These are phyloP conservation scores for Cheirogaleus major DNA, from an alignment of 2,797 vertebrate species.

Conservation along the genomic window DNA sequence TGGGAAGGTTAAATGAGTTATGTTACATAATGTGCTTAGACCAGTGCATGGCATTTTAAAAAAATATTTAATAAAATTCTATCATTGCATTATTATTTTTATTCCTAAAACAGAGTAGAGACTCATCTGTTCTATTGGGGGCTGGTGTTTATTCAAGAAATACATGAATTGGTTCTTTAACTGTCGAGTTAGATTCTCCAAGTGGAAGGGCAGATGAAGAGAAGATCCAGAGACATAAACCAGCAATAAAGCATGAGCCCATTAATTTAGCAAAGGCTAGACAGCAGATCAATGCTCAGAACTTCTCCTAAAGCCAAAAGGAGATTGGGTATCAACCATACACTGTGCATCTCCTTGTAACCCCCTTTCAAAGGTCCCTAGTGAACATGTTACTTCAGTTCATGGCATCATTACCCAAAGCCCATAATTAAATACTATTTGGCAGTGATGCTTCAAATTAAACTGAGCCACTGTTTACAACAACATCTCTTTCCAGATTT, in stretches of 20 bases:
- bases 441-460: background rate
- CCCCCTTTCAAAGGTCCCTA: background rate
- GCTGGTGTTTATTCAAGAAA: background rate
- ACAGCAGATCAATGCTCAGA: background rate
- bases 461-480: background rate
- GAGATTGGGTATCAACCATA: background rate
- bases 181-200: background rate
- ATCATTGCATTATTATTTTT: background rate
- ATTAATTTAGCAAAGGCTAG: background rate
- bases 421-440: background rate
- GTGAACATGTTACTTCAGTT: background rate
- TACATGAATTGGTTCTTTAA: background rate
- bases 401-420: background rate
- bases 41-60: background rate
- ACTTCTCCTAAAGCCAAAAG: background rate
- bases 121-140: background rate
- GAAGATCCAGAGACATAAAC: background rate
- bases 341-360: fast-evolving
- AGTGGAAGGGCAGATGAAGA: background rate
- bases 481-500: background rate
- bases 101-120: background rate
- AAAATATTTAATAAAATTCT: background rate
- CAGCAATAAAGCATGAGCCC: background rate
- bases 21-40: background rate
- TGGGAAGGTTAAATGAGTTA: background rate